Conservation (phyloP, 2,888 invertebrate species). For the Helicoverpa assulta region DNA sequence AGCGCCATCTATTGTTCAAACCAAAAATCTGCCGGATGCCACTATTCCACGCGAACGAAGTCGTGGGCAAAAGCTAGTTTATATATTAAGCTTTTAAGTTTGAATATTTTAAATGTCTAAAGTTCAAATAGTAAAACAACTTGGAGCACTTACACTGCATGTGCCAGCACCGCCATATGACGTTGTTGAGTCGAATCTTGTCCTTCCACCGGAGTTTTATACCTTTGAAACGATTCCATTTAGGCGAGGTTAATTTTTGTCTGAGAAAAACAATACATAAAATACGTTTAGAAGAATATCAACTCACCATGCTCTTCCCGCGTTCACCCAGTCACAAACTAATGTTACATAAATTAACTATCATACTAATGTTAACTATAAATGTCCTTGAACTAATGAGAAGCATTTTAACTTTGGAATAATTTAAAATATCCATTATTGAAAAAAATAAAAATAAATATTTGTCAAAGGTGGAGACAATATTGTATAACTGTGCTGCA, state of each 20-base stretch:
- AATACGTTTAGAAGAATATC: slow-evolving; percentile 50
- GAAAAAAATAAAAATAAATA: slow-evolving; percentile 65
- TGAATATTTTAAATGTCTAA: too few relatives aligned
- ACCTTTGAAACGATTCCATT: slow-evolving; percentile 99
- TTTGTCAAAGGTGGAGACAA: slow-evolving; percentile 73
- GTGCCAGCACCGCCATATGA: slow-evolving; percentile 99
- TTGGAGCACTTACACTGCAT: slow-evolving; percentile 96
- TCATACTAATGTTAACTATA: slow-evolving; percentile 76
- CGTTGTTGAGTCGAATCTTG: slow-evolving; percentile 99
- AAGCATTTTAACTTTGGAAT: slow-evolving; percentile 80
- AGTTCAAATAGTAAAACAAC: slow-evolving; percentile 56
- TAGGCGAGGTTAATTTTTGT: slow-evolving; percentile 99
- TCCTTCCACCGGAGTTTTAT: slow-evolving; percentile 99
- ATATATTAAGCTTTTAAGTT: too few relatives aligned
- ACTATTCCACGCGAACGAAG: too few relatives aligned
- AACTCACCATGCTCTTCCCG: slow-evolving; percentile 80
- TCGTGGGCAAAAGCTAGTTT: too few relatives aligned
- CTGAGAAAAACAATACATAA: slow-evolving; percentile 90
- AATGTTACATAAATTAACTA: slow-evolving; percentile 73
- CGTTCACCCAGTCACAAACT: slow-evolving; percentile 79
- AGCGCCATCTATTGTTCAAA: too few relatives aligned
- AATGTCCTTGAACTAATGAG: slow-evolving; percentile 78
- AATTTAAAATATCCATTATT: slow-evolving; percentile 81
- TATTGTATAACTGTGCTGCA: slow-evolving; percentile 77
- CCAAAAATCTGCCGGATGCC: too few relatives aligned